A percentile compares a stretch with the other conserved stretches of the same genome.
Conservation (phyloP, 2,888 invertebrate genomes). For the Dryadula phaetusa region DNA sequence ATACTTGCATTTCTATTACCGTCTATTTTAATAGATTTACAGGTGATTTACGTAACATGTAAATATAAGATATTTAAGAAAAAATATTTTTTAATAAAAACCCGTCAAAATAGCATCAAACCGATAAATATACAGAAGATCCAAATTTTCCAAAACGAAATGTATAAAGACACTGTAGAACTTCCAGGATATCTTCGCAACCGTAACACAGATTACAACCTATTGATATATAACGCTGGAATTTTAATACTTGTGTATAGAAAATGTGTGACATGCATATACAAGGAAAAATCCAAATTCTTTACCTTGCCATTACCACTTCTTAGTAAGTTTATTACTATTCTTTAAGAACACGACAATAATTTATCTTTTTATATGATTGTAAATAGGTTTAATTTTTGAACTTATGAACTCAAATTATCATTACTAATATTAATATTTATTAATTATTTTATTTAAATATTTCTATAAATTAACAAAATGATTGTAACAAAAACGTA, state of each 20-base stretch:
- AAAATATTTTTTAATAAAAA: too few species aligned
- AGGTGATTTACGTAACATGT: too few species aligned
- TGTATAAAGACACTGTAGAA: neutral
- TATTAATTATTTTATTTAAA: conserved; percentile 10
- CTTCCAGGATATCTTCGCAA: neutral
- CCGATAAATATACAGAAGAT: neutral
- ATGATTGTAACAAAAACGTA: neutral
- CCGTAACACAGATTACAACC: neutral
- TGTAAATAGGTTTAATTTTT: neutral
- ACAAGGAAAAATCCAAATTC: neutral
- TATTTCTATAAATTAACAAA: neutral
- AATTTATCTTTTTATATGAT: neutral
- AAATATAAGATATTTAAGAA: too few species aligned
- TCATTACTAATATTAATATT: neutral
- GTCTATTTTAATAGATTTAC: too few species aligned
- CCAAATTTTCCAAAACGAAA: neutral
- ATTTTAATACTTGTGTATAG: neutral
- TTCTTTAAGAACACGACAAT: neutral
- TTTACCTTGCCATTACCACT: neutral
- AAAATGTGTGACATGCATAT: neutral
- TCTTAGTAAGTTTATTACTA: neutral
- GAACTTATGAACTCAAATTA: neutral
- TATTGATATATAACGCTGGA: neutral
- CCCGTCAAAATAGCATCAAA: neutral
- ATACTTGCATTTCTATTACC: too few species aligned